These are phyloP conservation scores for Hemitrygon akajei DNA, from an alignment of 2,797 vertebrate species.

Conservation along the genomic window DNA sequence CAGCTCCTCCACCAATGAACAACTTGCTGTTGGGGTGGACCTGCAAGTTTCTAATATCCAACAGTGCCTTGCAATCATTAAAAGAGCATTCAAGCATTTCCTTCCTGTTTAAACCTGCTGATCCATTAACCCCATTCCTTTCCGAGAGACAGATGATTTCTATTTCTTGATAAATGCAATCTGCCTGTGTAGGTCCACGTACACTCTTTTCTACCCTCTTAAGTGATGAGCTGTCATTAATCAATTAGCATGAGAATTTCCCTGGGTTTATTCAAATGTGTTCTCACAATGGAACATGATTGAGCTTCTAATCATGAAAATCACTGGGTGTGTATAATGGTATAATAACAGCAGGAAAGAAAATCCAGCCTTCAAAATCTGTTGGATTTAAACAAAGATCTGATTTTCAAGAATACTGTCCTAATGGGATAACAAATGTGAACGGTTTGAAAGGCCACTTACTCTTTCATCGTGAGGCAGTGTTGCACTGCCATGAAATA, in stretches of 20 bases:
- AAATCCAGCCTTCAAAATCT: not conserved
- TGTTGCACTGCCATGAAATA: constrained; percentile 27
- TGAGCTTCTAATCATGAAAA: not conserved
- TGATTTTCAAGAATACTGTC: not conserved
- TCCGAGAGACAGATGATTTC: too few species aligned
- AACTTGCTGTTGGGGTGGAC: too few species aligned
- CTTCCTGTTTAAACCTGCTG: not conserved
- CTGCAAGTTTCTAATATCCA: too few species aligned
- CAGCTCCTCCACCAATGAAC: too few species aligned
- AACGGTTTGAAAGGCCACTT: not conserved
- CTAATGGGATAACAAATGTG: not conserved
- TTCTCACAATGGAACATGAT: not conserved
- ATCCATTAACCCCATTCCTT: not conserved
- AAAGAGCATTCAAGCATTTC: not conserved
- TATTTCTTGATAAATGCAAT: not conserved
- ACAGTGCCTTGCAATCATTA: too few species aligned
- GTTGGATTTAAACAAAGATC: not conserved
- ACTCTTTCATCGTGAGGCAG: not conserved
- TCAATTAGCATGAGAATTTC: not conserved
- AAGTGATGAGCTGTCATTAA: not conserved
- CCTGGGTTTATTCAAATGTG: not conserved
- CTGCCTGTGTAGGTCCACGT: not conserved
- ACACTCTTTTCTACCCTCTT: not conserved
- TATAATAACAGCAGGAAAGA: not conserved
- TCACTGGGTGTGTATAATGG: not conserved